Evolutionary conservation across 1,140 invertebrate genomes (phyloP).

Genomic region (Eriocheir sinensis): DNA sequence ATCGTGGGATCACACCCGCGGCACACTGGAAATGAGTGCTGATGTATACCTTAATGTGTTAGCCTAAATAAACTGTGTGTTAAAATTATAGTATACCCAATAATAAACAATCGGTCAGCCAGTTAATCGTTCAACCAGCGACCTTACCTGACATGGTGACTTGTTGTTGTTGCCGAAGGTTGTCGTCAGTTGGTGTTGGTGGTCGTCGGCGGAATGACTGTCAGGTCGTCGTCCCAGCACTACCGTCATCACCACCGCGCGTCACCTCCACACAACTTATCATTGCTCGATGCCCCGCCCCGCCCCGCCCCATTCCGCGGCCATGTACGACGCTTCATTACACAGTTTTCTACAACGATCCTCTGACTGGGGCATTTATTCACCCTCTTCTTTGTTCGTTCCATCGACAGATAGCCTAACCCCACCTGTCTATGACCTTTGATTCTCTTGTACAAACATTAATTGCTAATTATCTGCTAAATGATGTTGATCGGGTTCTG

Average conservation of each 20-base stretch:
- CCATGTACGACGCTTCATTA: not conserved
- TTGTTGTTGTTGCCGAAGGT: not conserved
- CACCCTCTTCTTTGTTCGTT: no score
- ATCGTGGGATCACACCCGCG: no score
- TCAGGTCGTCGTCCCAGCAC: not conserved
- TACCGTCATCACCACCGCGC: not conserved
- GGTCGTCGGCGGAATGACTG: not conserved
- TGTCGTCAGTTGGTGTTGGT: not conserved
- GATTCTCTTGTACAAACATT: no score
- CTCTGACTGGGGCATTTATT: no score
- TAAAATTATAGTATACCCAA: not conserved
- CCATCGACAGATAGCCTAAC: no score
- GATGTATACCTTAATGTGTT: not conserved
- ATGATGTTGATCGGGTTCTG: no score
- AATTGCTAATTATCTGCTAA: no score
- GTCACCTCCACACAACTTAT: not conserved
- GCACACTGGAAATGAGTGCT: no score
- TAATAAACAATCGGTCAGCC: not conserved
- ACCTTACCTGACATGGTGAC: not conserved
- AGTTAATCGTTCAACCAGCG: not conserved
- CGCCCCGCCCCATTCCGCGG: no score
- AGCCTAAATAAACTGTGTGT: not conserved
- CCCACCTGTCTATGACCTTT: no score
- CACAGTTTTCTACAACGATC: no score
- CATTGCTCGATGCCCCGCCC: not conserved